Evolutionary conservation across 1,140 invertebrate species (phyloP).

Genomic region (Drosophila obscura): DNA sequence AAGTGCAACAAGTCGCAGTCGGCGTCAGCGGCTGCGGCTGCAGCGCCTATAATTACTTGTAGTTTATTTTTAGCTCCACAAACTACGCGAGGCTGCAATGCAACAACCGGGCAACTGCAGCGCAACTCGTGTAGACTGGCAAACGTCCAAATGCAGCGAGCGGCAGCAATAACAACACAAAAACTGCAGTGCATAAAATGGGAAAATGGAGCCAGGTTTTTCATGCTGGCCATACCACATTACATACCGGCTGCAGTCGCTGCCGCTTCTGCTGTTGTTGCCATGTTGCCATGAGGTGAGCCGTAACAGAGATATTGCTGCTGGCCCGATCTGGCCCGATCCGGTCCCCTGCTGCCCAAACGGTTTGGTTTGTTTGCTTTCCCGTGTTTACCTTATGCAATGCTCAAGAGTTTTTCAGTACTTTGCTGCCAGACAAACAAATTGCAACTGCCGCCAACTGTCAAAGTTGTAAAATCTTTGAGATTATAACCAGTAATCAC

Average conservation of each 20-base stretch:
- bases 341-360: slow-evolving; percentile 16
- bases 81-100: slow-evolving; percentile 36
- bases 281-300: slow-evolving; percentile 60
- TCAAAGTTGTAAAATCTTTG: slow-evolving; percentile 20
- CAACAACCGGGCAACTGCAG: slow-evolving; percentile 41
- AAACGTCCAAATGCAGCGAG: slow-evolving; percentile 61
- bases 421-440: slow-evolving; percentile 26
- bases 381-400: slow-evolving; percentile 62
- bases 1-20: slow-evolving; percentile 73
- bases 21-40: background rate
- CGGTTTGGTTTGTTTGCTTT: slow-evolving; percentile 45
- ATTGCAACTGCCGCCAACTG: background rate
- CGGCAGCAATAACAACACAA: slow-evolving; percentile 44
- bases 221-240: slow-evolving; percentile 42
- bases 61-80: slow-evolving; percentile 74
- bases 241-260: slow-evolving; percentile 39
- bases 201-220: slow-evolving; percentile 62
- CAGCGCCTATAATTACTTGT: slow-evolving; percentile 70
- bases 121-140: slow-evolving; percentile 35
- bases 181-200: slow-evolving; percentile 54
- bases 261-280: slow-evolving; percentile 9
- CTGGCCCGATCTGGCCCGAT: background rate
- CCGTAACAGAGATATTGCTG: slow-evolving; percentile 7
- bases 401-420: slow-evolving; percentile 45
- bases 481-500: background rate